phyloP scores from a whole-genome alignment of 2,888 invertebrate species.

The Troides helena region DNA sequence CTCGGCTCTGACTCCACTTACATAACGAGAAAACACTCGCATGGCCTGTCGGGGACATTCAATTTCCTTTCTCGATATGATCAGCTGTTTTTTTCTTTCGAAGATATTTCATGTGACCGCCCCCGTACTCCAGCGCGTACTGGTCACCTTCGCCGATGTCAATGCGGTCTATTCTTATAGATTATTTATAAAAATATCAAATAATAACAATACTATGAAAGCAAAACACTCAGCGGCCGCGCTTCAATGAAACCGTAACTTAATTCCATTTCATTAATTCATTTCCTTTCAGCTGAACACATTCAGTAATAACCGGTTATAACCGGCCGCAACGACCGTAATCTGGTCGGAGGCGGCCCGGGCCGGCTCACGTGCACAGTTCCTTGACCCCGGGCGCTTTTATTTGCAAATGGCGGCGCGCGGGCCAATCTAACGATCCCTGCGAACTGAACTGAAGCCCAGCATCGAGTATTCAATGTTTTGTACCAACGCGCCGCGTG shows the following conservation, averaged over 20 bases:
- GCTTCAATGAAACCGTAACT: background rate
- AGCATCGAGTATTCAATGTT: constrained; percentile 36
- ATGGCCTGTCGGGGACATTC: too few species aligned
- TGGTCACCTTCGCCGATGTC: too few species aligned
- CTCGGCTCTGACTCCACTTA: too few species aligned
- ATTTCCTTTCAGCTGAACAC: constrained; percentile 3
- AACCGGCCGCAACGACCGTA: constrained; percentile 29
- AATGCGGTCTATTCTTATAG: too few species aligned
- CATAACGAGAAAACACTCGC: too few species aligned
- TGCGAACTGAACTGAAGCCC: constrained; percentile 34
- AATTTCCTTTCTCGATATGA: too few species aligned
- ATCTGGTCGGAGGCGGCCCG: constrained; percentile 28
- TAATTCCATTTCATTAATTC: constrained; percentile 6
- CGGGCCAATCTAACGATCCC: constrained; percentile 16
- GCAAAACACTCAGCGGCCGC: background rate
- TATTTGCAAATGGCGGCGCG: constrained; percentile 28
- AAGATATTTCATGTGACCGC: too few species aligned
- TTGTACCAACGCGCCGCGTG: constrained; percentile 27
- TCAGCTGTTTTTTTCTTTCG: too few species aligned
- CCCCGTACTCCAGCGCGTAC: too few species aligned
- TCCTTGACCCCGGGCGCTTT: constrained; percentile 23
- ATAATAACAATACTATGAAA: too few species aligned
- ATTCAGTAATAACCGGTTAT: constrained; percentile 16
- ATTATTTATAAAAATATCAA: too few species aligned
- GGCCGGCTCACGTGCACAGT: constrained; percentile 25